Evolutionary conservation across 2,113 vertebrate genomes (phyloP).

Genomic region (Petaurus breviceps): DNA sequence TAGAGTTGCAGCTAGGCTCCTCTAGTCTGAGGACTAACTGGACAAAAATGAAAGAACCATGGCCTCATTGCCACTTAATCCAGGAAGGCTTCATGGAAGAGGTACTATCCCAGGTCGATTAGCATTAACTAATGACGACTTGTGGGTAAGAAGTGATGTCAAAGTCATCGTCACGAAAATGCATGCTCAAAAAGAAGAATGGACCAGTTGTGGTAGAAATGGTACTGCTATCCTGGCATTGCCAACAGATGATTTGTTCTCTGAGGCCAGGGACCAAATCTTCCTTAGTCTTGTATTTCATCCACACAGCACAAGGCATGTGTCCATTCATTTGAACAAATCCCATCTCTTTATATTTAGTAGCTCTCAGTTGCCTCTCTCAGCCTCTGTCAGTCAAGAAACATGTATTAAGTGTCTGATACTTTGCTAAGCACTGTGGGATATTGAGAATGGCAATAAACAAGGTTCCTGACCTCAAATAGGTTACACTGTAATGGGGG

Average conservation of each 20-base stretch:
- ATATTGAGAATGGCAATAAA: background rate
- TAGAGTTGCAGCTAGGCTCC: background rate
- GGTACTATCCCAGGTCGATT: background rate
- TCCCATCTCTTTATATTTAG: background rate
- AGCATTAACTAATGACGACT: background rate
- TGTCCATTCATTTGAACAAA: background rate
- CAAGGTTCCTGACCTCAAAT: background rate
- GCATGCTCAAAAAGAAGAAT: background rate
- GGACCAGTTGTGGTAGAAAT: background rate
- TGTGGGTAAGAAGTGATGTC: background rate
- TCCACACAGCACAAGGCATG: background rate
- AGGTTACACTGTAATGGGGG: background rate
- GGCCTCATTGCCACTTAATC: background rate
- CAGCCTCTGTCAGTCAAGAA: background rate
- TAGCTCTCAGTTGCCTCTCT: background rate
- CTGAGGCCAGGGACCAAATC: background rate
- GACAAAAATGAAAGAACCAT: constrained; percentile 5
- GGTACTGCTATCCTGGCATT: background rate
- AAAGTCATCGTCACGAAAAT: background rate
- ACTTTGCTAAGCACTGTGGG: background rate
- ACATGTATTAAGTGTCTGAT: background rate
- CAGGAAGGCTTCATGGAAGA: background rate
- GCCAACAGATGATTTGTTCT: background rate
- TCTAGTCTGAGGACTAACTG: background rate
- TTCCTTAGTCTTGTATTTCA: background rate